Base-by-base conservation (phyloP, 2,113 vertebrate genomes). In the Periophthalmodon schlosseri region DNA sequence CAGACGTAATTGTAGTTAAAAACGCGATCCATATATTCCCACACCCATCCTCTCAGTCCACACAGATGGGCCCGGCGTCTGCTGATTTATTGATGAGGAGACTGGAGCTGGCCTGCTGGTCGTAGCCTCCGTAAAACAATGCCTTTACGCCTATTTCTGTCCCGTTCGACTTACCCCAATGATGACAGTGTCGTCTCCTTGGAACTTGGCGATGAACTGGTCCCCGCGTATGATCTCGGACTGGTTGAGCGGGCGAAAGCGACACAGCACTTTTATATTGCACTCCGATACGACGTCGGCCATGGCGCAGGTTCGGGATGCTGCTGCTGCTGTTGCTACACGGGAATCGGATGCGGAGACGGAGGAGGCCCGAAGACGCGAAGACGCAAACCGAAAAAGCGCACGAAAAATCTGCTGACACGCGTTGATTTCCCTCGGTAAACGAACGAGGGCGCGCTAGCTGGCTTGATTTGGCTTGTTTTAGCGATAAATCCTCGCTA, bases 191-290 rank as follows among this genome's bases (percentile, higher is more conserved):
- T 96, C 96, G 28, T 96, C 95, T n/a, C 89, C 94, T 68, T 94
- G 94, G 79, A 96, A 96, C 80, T 94, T 93, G 67, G 95, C 95
- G 66, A 96, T 72, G 79, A 95, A 96, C 80, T 91, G 94, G 86
- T 96, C 96, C 33, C 96, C 96, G 1, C 96, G 94, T 9, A 94
- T 1, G 33, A 95, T 94, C 89, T 96, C 96, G 2, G 95, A 85
- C 89, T 96, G 94, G 80, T 95, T 96, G 57, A 96, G 91, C 9
- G 96, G 96, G 46, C 96, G 94, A 84, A 96, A 96, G 69, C 96
- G 93, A 92, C 96, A 96, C 80, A 96, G 93, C 89, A 96, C 96
- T 87, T 95, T 95, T 73, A 96, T 96, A 90, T 95, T 96, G 79
- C 95, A 96, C 77, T 96, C 95, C 66, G 93, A 90, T 80, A 90